Evolutionary conservation across 2,797 vertebrate species (phyloP), one percentile per base, ranked within the genome.

Genomic region (Apogon talboti): DNA sequence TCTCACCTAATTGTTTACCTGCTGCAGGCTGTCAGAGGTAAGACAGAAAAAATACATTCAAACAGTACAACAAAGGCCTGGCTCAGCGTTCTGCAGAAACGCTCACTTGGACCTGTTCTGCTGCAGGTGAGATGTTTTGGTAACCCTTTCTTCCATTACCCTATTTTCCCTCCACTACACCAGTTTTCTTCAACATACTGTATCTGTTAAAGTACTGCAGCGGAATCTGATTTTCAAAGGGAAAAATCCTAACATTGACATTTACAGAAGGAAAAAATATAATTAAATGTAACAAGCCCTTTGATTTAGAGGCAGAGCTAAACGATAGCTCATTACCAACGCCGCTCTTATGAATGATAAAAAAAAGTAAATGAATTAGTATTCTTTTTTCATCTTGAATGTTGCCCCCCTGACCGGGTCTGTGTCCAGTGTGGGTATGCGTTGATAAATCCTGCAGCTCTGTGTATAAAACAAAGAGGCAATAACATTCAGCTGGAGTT

Each of bases 1-100:
- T 60, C 61, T 58, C 52, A 9, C 59, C 77, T 86, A 80, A 87
- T 89, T 87, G 89, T 92, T 88, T 89, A 88, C 81, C 70, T 72
- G 70, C 81, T 75, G 54, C 33, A 63, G 44, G 66, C 63, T 48
- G 61, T 19, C 59, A 56, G 74, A 59, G 74, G 58, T 68, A 68
- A 47, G 13, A 51, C 42, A 56, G 65, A 18, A 70, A 63, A 68
- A 79, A 74, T 19, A 24, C 47, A 54, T 55, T 16, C 47, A 55
- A 77, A 81, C 43, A 55, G 11, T 4, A n/a, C 42, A 75, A 65
- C 50, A 79, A 74, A 81, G 59, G 43, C 24, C 58, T 42, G 40
- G 33, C 65, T 86, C 81, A 83, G 85, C 72, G 5, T 43, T 78
- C 56, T 79, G 62, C 56, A 15, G 67, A 63, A 51, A 55, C 19